Base-by-base conservation (phyloP, 1,140 invertebrate species). In the Carposina sasakii region DNA sequence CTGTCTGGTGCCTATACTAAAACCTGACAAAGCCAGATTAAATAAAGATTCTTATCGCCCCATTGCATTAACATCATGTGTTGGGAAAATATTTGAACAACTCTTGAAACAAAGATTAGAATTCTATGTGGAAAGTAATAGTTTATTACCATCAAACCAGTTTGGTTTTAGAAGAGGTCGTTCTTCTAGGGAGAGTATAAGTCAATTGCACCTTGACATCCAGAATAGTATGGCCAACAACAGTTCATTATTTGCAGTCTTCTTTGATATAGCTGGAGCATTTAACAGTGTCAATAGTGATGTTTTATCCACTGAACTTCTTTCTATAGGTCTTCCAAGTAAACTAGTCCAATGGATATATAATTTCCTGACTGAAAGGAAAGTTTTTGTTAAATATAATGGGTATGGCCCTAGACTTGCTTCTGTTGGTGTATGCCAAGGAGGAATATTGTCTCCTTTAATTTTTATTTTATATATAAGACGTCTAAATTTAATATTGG, bases 31-130 rank as follows among this genome's bases (percentile, higher is more conserved):
- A 34, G 6, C n/a, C 17, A 22, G 15, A 23, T 13, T 9, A 16
- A 8, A 22, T 26, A 10, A 23, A 9, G 40, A 54, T 22, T 58
- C 51, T 15, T 54, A 58, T 40, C 24, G 46, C 16, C 43, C 51
- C 8, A 49, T 58, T 21, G 30, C 51, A 23, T 19, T 56, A 12
- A 49, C 46, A 13, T 54, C 57, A 13, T 60, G 57, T 45, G 37
- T 48, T 17, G 57, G 48, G 15, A 55, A 60, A 52, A 41, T 52
- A 33, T 55, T 59, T 46, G 56, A 58, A 48, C 51, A 54, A 33
- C 22, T 58, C 22, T 13, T 58, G 47, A 58, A 56, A 33, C 56
- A 58, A 31, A 0, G 47, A 22, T 21, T 54, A 15, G 51, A 58
- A 33, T 54, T 47, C 44, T 58, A 40, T 48, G 19, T 58, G 12